Evolutionary conservation across 1,140 invertebrate species (phyloP).

Genomic region (Ceratina calcarata): DNA sequence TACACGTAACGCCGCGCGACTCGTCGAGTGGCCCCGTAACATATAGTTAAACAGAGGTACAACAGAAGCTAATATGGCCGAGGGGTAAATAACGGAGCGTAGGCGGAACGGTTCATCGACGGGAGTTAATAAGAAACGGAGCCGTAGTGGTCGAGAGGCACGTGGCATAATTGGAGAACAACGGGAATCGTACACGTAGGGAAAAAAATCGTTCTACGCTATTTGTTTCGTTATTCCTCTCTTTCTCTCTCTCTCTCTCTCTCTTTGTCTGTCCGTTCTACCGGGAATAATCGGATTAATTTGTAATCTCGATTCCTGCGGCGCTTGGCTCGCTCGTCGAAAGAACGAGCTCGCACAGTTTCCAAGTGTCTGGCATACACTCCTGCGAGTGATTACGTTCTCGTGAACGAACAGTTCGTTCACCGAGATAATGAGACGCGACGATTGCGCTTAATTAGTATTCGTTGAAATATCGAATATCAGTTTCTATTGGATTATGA

Average conservation of each 20-base stretch:
- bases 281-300: slow-evolving; percentile 29
- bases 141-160: not conserved
- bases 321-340: no score
- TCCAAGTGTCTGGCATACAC: not conserved
- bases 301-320: slow-evolving; percentile 6
- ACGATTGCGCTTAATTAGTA: not conserved
- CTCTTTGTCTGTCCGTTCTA: not conserved
- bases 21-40: slow-evolving; percentile 23
- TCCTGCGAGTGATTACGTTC: not conserved
- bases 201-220: slow-evolving; percentile 20
- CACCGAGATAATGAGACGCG: not conserved
- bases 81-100: slow-evolving; percentile 8
- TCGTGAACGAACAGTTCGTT: not conserved
- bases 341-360: not conserved
- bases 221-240: slow-evolving; percentile 27
- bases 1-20: slow-evolving; percentile 26
- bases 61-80: slow-evolving; percentile 7
- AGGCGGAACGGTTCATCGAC: not conserved
- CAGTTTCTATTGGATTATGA: no score
- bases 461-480: not conserved
- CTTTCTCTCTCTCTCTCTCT: no score
- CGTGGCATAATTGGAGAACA: slow-evolving; percentile 15
- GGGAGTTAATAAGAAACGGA: slow-evolving; percentile 27
- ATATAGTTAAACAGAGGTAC: slow-evolving; percentile 25
- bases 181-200: slow-evolving; percentile 1